Conservation (phyloP, 1,140 invertebrate species). For the Oryctes rhinoceros region DNA sequence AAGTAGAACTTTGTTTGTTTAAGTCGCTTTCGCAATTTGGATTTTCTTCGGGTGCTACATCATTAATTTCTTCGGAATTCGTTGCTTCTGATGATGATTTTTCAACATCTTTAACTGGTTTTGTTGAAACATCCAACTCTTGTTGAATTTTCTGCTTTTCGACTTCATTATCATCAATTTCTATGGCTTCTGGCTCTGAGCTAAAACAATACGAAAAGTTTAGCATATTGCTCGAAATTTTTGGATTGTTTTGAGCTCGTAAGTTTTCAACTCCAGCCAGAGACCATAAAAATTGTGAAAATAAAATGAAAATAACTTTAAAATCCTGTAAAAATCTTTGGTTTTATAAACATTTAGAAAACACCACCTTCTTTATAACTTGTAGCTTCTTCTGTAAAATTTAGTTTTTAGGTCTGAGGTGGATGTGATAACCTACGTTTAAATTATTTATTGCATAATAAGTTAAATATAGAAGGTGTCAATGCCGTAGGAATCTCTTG, state of each 20-base stretch:
- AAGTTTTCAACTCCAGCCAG: constrained; percentile 56
- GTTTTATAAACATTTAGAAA: background rate
- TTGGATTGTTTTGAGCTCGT: constrained; percentile 39
- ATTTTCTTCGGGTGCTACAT: background rate
- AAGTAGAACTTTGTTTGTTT: background rate
- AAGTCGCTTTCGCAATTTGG: background rate
- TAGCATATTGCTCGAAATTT: constrained; percentile 13
- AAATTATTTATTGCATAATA: too few species aligned
- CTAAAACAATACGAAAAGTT: constrained; percentile 55
- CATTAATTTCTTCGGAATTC: background rate
- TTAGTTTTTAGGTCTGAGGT: constrained; percentile 56
- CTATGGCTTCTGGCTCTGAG: constrained; percentile 51
- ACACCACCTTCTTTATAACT: background rate
- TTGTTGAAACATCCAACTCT: background rate
- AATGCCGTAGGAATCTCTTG: too few species aligned
- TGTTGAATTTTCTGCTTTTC: constrained; percentile 3
- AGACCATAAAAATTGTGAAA: constrained; percentile 55
- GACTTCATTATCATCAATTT: constrained; percentile 30
- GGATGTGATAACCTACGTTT: constrained; percentile 52
- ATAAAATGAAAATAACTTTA: constrained; percentile 40
- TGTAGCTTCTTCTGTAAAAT: background rate
- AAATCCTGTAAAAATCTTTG: background rate
- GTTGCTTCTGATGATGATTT: too few species aligned
- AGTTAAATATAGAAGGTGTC: too few species aligned
- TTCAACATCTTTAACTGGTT: too few species aligned